Percentiles rank a stretch among this genome's conserved stretches.
Conservation (phyloP, 2,113 vertebrate genomes). For the Menura novaehollandiae region DNA sequence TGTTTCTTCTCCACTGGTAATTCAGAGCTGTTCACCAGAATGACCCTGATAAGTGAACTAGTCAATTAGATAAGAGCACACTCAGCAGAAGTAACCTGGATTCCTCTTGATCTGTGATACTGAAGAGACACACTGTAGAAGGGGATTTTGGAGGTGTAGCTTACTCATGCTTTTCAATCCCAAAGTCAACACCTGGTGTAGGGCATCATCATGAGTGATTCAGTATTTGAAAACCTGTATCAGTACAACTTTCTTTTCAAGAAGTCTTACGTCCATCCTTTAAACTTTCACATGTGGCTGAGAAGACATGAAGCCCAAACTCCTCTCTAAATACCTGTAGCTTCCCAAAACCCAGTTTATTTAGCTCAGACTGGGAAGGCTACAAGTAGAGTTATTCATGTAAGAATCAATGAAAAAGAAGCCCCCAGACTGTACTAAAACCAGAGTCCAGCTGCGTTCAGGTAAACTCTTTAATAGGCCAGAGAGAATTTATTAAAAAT, state of each 20-base stretch:
- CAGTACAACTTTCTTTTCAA: neutral
- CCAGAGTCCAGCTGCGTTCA: neutral
- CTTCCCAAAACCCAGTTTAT: neutral
- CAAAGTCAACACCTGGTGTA: neutral
- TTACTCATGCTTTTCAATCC: neutral
- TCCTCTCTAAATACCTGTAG: neutral
- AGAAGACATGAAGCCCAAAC: neutral
- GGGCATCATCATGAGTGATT: neutral
- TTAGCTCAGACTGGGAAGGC: neutral
- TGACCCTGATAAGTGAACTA: neutral
- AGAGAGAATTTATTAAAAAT: neutral
- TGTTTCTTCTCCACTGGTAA: neutral
- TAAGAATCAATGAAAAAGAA: neutral
- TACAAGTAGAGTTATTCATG: neutral
- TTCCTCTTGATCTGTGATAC: neutral
- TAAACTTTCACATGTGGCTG: neutral
- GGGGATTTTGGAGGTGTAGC: neutral
- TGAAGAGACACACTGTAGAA: neutral
- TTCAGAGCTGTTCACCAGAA: neutral
- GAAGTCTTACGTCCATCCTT: neutral
- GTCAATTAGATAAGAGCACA: neutral
- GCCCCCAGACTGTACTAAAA: neutral
- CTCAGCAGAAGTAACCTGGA: neutral
- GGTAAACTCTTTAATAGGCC: neutral
- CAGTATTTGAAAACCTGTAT: rapidly evolving